Conservation (phyloP, 2,113 vertebrate species). For the Columba livia region DNA sequence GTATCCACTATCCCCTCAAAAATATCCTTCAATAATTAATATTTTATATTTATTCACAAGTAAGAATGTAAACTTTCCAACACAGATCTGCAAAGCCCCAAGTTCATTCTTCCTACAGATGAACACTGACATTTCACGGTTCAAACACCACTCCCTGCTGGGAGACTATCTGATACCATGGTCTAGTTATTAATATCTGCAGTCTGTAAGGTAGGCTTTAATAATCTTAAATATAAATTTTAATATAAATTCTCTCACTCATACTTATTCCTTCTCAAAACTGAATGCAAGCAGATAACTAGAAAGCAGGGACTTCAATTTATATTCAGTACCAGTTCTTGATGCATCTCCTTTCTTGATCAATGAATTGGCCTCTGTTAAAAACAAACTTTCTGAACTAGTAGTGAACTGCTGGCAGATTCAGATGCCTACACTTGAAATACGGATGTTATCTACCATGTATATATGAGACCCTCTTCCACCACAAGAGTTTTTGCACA, state of each 20-base stretch:
- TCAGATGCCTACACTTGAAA: background rate
- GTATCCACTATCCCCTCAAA: background rate
- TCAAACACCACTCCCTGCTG: conserved; percentile 34
- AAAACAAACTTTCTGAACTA: background rate
- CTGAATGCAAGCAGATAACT: background rate
- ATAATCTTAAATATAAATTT: conserved; percentile 48
- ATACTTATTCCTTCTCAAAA: conserved; percentile 6
- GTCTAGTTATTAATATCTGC: conserved; percentile 33
- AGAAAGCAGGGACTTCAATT: background rate
- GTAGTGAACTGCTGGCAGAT: background rate
- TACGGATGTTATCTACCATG: background rate
- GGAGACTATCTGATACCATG: conserved; percentile 20
- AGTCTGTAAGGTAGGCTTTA: conserved; percentile 8
- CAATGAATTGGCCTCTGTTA: background rate
- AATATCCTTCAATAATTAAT: conserved; percentile 47
- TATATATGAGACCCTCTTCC: background rate
- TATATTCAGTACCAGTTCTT: background rate
- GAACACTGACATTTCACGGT: conserved; percentile 53
- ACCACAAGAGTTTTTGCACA: background rate
- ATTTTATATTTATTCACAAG: conserved; percentile 50
- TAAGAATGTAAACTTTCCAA: conserved; percentile 51
- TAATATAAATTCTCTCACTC: conserved; percentile 27
- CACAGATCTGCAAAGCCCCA: background rate
- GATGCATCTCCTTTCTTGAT: background rate
- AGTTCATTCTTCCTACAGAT: background rate